Base-by-base conservation (phyloP, 64 coral and sea anemone genomes). In the Actinia equina region DNA sequence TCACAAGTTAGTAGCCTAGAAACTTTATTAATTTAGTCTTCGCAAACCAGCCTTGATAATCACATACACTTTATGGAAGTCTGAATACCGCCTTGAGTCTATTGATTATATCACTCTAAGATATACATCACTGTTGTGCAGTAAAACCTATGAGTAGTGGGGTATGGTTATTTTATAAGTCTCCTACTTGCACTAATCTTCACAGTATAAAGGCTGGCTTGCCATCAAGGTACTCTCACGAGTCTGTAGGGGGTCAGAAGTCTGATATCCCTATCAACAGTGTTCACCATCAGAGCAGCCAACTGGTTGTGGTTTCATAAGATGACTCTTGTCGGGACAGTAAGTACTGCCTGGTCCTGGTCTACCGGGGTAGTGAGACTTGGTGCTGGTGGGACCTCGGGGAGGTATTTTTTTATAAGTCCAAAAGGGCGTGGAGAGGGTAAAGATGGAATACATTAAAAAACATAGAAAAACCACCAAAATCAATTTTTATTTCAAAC, bases 61-160 rank as follows among this genome's bases (percentile, higher is more conserved):
- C 69, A 26, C 26, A 74, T 5, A 27, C 23, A 14, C n/a, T 65
- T n/a, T 11, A 30, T 74, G 26, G 69, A 30, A 30, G 69, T 74
- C 69, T 74, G 69, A 74, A 74, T 74, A 74, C 69, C 14, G 27
- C 10, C 13, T 41, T 74, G 0, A 74, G 69, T 74, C 14, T 74
- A 74, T 74, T 74, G 26, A 74, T 74, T 26, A 74, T 26, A 74
- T 13, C 0, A 30, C 23, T 74, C n/a, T 30, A 74, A 30, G 1
- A 74, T 30, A 74, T 49, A 49, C 46, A 2, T 74, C 69, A 74
- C 69, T 74, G 69, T 74, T 37, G 25, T 74, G 25, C 69, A 74
- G 69, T 30, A 74, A 74, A 42, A 74, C 69, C 69, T 30, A 74
- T 74, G 69, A 26, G 69, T 74, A 74, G 69, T 74, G 69, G 69